Base-by-base conservation (phyloP, 2,797 vertebrate genomes). In the Pipistrellus kuhlii region DNA sequence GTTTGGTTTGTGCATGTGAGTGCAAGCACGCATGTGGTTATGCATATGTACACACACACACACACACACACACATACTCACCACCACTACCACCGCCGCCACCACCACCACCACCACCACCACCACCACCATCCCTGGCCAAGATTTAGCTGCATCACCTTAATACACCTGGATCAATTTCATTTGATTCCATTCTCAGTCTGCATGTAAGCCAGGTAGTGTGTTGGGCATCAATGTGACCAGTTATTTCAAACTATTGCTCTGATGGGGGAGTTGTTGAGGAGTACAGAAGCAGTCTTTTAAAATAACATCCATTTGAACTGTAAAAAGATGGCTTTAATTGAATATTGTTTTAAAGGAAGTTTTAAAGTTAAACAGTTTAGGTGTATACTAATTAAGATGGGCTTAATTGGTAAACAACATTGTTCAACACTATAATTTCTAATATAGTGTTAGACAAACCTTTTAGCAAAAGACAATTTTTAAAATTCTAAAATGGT, bases 401-500 rank as follows among this genome's bases (percentile, higher is more conserved):
- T 38, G 18, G 64, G 25, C 85, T 68, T 85, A 62, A 62, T 62
- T 62, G 27, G 27, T 62, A 62, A 27, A 30, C 57, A 62, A 62
- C 25, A 30, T 25, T 59, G 57, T 30, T 62, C 57, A 62, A 14
- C 57, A 62, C 25, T 62, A 30, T 93, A 44, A 86, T 90, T 96
- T 96, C 71, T 91, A 84, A 68, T 62, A 38, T 66, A 41, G 55
- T 95, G 23, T 76, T 91, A 87, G 48, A 76, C 17, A 90, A 91
- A 92, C 38, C 76, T 95, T 92, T 87, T 55, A 92, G n/a, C 88
- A 93, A 80, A 95, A 91, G 82, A 23, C 27, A 71, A 1, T 76
- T 71, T 91, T 57, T 88, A 44, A 82, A 81, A 82, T 77, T 64
- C 69, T 89, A 21, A 93, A 95, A 73, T 94, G 46, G 62, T 93